A percentile compares a stretch with the other conserved stretches of the same genome.
These are phyloP conservation scores for Agapornis canus DNA, from an alignment of 2,797 vertebrate genomes.

Conservation along the genomic window DNA sequence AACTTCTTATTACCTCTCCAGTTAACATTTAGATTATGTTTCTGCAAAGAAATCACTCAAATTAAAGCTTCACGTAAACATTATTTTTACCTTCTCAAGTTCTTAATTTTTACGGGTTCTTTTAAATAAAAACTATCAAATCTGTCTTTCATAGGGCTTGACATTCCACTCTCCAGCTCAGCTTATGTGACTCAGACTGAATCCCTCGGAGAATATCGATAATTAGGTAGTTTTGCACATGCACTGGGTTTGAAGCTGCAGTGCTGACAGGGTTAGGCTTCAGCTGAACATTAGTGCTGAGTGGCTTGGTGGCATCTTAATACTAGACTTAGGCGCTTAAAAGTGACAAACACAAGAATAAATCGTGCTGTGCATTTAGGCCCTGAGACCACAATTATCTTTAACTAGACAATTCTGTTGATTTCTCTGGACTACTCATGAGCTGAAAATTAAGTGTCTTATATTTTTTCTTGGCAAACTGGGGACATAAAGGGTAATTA, in stretches of 20 bases:
- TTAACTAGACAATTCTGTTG: background rate
- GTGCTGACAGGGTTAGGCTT: background rate
- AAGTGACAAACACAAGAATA: background rate
- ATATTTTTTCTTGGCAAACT: background rate
- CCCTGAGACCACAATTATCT: background rate
- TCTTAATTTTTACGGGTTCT: background rate
- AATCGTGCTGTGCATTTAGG: background rate
- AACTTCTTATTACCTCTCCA: background rate
- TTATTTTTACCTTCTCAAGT: background rate
- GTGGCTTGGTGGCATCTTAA: background rate
- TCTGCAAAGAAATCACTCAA: background rate
- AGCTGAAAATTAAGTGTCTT: background rate
- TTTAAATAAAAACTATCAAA: background rate
- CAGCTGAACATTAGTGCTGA: background rate
- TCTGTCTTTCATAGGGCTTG: background rate
- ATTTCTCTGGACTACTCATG: background rate
- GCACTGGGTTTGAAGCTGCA: background rate
- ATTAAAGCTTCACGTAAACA: background rate
- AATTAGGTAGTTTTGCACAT: background rate
- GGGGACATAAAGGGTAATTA: background rate
- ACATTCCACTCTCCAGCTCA: background rate
- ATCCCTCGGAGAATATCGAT: background rate
- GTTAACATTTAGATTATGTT: background rate
- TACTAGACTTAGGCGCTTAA: background rate
- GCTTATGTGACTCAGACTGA: background rate